Evolutionary conservation across 2,113 vertebrate species (phyloP).

Genomic region (Thermophis baileyi): DNA sequence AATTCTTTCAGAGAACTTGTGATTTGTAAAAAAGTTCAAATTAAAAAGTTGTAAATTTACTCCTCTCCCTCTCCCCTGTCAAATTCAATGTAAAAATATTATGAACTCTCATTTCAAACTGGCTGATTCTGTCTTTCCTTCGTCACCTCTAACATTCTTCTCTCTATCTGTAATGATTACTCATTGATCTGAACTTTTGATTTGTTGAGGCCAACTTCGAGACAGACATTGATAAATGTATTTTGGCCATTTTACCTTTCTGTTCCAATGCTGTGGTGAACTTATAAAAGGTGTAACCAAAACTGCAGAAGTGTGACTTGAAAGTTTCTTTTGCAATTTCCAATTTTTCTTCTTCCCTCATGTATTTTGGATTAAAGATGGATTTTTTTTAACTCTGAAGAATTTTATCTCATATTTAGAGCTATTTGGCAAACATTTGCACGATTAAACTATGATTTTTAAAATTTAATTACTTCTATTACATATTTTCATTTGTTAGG

Average conservation of each 20-base stretch:
- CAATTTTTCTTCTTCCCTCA: neutral
- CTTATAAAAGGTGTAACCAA: conserved; percentile 69
- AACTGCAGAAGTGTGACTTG: neutral
- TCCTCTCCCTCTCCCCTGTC: neutral
- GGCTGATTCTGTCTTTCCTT: conserved; percentile 74
- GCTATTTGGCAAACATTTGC: neutral
- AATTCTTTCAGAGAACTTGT: conserved; percentile 40
- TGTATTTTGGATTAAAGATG: neutral
- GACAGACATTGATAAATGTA: conserved; percentile 85
- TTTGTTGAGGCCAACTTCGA: conserved; percentile 79
- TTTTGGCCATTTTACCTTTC: conserved; percentile 74
- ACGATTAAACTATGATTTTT: neutral
- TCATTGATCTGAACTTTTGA: conserved; percentile 82
- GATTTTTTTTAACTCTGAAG: conserved; percentile 32
- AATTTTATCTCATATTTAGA: conserved; percentile 52
- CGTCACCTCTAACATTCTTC: conserved; percentile 66
- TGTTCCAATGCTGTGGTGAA: conserved; percentile 70
- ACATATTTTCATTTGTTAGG: rapidly evolving
- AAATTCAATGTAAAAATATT: conserved; percentile 68
- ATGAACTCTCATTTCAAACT: conserved; percentile 68
- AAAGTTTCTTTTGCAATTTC: neutral
- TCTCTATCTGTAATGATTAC: conserved; percentile 70
- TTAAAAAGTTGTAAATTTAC: neutral
- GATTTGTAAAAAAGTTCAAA: conserved; percentile 30
- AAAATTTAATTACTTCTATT: rapidly evolving